A percentile compares a stretch with the other conserved stretches of the same genome.
phyloP scores from a whole-genome alignment of 2,888 invertebrate species.

The Eupithecia vulgata region DNA sequence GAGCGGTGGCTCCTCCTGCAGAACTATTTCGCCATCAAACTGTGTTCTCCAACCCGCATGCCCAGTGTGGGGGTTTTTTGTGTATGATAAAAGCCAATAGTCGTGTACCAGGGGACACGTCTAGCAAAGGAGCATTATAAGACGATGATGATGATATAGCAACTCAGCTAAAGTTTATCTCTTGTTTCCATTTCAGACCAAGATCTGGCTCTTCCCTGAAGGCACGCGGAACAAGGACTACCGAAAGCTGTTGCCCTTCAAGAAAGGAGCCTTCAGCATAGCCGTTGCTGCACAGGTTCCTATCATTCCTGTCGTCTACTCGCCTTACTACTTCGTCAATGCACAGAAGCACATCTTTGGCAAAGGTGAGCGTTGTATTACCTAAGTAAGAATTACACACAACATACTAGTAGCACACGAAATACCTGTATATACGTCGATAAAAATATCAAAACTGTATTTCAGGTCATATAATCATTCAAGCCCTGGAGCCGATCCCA shows the following conservation, averaged over 20 bases:
- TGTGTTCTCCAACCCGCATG: not conserved
- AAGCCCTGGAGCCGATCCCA: constrained; percentile 78
- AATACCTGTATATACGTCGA: not conserved
- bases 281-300: constrained; percentile 87
- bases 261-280: constrained; percentile 89
- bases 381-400: too few relatives aligned
- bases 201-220: constrained; percentile 88
- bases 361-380: constrained; percentile 43
- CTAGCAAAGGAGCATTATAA: not conserved
- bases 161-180: not conserved
- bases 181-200: constrained; percentile 58
- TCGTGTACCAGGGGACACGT: too few relatives aligned
- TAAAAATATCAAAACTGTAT: constrained; percentile 26
- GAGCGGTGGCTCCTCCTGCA: not conserved
- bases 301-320: constrained; percentile 86
- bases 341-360: constrained; percentile 71
- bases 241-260: constrained; percentile 85
- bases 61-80: not conserved
- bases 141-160: not conserved
- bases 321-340: constrained; percentile 85
- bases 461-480: constrained; percentile 81
- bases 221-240: constrained; percentile 85
- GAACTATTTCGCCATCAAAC: too few relatives aligned
- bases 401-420: not conserved
- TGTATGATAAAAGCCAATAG: not conserved